A percentile compares a stretch with the other conserved stretches of the same genome.
Evolutionary conservation across 30 jellyfish, hydroid and myxozoan species (phyloP).

Genomic region (Morbakka virulenta): DNA sequence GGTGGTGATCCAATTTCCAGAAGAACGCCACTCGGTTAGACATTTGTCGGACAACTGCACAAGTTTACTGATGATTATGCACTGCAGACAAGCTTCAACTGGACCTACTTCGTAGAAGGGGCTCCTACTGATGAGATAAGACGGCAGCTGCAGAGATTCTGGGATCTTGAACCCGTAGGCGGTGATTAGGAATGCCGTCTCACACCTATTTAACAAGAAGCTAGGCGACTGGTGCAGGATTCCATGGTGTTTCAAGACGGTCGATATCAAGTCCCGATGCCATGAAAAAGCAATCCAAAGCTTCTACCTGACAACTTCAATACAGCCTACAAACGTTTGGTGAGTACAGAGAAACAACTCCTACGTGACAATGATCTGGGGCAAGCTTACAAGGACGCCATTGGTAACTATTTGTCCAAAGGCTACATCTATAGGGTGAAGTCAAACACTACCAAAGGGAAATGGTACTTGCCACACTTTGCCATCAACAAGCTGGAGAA

Average conservation of each 20-base stretch:
- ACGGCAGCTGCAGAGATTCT: too few relatives aligned
- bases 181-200: too few relatives aligned
- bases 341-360: not conserved
- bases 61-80: too few relatives aligned
- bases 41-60: too few relatives aligned
- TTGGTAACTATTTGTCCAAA: not conserved
- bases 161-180: too few relatives aligned
- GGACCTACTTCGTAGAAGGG: too few relatives aligned
- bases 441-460: not conserved
- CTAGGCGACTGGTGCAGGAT: not conserved
- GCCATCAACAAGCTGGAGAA: not conserved
- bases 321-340: not conserved
- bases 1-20: constrained; percentile 41
- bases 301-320: not conserved
- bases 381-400: not conserved
- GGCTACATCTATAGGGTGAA: not conserved
- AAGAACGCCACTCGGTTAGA: constrained; percentile 35
- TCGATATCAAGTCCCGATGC: constrained; percentile 14
- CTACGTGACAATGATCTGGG: not conserved
- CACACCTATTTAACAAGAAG: too few relatives aligned
- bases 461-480: constrained; percentile 39
- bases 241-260: not conserved
- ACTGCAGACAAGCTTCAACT: too few relatives aligned
- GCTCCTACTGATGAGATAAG: not conserved
- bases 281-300: constrained; percentile 9